These are phyloP conservation scores for Octodonta nipae DNA, from an alignment of 2,888 invertebrate genomes.

Conservation along the genomic window DNA sequence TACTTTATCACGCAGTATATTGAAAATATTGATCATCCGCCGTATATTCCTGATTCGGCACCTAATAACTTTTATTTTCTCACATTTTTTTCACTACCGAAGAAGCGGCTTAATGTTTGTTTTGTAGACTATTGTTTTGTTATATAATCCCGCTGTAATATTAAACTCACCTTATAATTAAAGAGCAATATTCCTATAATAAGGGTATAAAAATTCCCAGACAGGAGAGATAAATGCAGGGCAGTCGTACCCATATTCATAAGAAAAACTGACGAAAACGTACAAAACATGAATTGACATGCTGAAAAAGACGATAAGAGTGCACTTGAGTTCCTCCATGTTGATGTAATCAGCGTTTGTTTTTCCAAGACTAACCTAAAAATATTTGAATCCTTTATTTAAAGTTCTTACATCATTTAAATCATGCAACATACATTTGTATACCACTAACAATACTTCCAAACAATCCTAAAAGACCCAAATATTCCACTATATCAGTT, in stretches of 20 bases:
- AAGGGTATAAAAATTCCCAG: conserved; percentile 74
- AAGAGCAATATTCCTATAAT: conserved; percentile 68
- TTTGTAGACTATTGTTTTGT: no score
- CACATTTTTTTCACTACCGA: no score
- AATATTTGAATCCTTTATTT: conserved; percentile 5
- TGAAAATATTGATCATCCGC: no score
- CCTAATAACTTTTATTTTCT: no score
- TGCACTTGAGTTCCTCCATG: conserved; percentile 49
- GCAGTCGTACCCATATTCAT: conserved; percentile 69
- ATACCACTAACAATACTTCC: conserved; percentile 63
- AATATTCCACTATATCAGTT: conserved; percentile 63
- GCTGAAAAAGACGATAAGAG: conserved; percentile 44
- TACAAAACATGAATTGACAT: conserved; percentile 63
- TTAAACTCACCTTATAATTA: conserved; percentile 54
- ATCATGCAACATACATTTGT: conserved; percentile 62
- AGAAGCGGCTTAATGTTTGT: no score
- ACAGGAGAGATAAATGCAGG: conserved; percentile 66
- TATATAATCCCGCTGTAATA: no score
- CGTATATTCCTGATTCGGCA: no score
- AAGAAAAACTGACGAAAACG: conserved; percentile 61
- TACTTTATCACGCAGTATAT: no score
- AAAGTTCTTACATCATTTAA: background rate
- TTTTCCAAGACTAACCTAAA: conserved; percentile 51
- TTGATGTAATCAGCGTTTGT: conserved; percentile 50
- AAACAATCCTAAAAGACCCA: conserved; percentile 68